Base-by-base conservation (phyloP, 1,140 invertebrate species). In the Oppia nitens region DNA sequence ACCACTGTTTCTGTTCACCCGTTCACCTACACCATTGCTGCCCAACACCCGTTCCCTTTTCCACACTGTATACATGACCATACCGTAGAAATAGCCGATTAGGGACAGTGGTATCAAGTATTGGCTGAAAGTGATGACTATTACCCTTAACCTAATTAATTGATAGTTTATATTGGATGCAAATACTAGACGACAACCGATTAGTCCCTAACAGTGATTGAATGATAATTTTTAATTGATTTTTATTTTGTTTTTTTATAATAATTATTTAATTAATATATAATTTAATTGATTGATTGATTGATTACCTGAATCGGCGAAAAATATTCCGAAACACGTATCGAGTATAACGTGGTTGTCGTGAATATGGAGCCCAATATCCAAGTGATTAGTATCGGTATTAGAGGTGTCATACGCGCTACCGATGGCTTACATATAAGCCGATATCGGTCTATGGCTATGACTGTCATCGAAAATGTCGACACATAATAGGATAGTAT, bases 381-480 rank as follows among this genome's bases (percentile, higher is more conserved):
- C 77, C 77, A 79, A 12, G 77, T 73, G 1, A 69, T 28, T 1
- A 66, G 61, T 0, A 77, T 68, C 3, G 76, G 65, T 3, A 69
- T 61, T 21, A 69, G 48, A 6, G 66, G 68, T 24, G 67, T 68
- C 57, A 77, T 68, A 14, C 75, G 63, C 4, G 69, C 69, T 25
- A 67, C 70, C 24, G 77, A 63, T 1, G 76, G 76, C 49, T 75
- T 70, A 24, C 75, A 66, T 23, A 77, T 72, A 14, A 77, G 72
- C 55, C 65, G 64, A 60, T 75, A 75, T 24, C 76, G 65, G 64
- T 78, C 76, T 1, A 77, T 32, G 0, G 77, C 76, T 54, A 77
- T 78, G 17, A 69, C 72, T 6, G 72, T 73, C 64, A 77, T 71
- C 3, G 77, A 77, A 52, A 77, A 72, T 0, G 76, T 75, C 0